Percentiles rank a stretch among this genome's conserved stretches.
These are phyloP conservation scores for Nineta flava DNA, from an alignment of 2,888 invertebrate genomes.

Conservation along the genomic window DNA sequence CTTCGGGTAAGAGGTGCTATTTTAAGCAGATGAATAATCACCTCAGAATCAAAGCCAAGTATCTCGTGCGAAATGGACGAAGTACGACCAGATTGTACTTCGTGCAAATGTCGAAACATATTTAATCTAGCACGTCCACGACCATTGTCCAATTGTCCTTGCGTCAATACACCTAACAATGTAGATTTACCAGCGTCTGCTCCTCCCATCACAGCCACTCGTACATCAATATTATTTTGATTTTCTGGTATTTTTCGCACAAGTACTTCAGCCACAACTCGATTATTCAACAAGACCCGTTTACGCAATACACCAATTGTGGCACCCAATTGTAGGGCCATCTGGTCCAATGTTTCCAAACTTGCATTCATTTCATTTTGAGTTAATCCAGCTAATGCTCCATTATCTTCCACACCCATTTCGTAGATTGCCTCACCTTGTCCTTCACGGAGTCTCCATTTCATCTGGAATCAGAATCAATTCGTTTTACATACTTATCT, in stretches of 20 bases:
- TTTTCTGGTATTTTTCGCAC: constrained; percentile 63
- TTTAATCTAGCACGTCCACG: constrained; percentile 86
- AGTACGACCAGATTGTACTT: constrained; percentile 85
- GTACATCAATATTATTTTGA: constrained; percentile 74
- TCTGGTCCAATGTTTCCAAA: constrained; percentile 65
- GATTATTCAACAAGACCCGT: constrained; percentile 34
- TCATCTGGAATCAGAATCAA: constrained; percentile 42
- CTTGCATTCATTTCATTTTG: constrained; percentile 76
- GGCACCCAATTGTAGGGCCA: constrained; percentile 80
- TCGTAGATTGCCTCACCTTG: constrained; percentile 97
- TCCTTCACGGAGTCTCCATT: constrained; percentile 93
- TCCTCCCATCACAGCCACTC: constrained; percentile 87
- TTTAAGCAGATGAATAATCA: no score
- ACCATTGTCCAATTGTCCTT: constrained; percentile 92
- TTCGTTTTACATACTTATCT: not conserved
- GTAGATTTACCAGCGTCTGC: constrained; percentile 98
- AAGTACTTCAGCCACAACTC: constrained; percentile 72
- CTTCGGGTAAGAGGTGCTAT: no score
- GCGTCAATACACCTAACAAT: constrained; percentile 85
- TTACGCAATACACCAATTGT: constrained; percentile 59
- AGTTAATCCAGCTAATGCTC: constrained; percentile 69
- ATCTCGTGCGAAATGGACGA: constrained; percentile 94
- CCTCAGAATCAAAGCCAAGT: constrained; percentile 80
- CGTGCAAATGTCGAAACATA: constrained; percentile 90
- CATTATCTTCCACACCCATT: constrained; percentile 86